Evolutionary conservation across 1,140 invertebrate genomes (phyloP), one percentile per base, ranked within the genome.

Genomic region (Drosophila lacertosa): DNA sequence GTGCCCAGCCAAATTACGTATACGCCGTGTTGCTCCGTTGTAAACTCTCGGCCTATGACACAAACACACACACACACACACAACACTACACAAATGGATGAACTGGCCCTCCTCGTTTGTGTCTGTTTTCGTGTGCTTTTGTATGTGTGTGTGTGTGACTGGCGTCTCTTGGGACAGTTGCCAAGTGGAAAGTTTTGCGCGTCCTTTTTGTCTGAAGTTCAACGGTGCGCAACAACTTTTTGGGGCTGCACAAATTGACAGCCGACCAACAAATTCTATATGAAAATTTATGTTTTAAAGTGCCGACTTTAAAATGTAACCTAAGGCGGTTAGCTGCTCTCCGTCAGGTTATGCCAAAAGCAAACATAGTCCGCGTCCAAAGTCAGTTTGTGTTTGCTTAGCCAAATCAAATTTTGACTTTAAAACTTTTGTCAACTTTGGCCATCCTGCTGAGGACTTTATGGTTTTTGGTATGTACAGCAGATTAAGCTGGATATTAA

Each of bases 161-260:
- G 37, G 24, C 10, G 9, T 24, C 79, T 62, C 70, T 24, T 9
- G 72, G 73, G 63, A 60, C 60, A 42, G 18, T 20, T 77, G 81
- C 72, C 80, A 80, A 86, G 65, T 69, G 72, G 81, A 83, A 86
- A 86, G 72, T 80, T 84, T 80, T 76, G n/a, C 68, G 68, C 66
- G 54, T 79, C 65, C 75, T 63, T 73, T 69, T 67, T 66, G 53
- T 77, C 75, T 78, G 66, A 71, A 72, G 81, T 66, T 75, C 72
- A 84, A 18, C 72, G 76, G 80, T 54, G 80, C 80, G 80, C 80
- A 83, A 84, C 80, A 83, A 83, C 59, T 40, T 83, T 79, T 67
- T 18, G 51, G 78, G 60, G 65, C 40, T 58, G 65, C 66, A 63
- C 69, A 66, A 74, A 69, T 71, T 74, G 78, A 71, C 79, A 74